Conservation (phyloP, 2,113 vertebrate genomes). For the Tyrannus savana region DNA sequence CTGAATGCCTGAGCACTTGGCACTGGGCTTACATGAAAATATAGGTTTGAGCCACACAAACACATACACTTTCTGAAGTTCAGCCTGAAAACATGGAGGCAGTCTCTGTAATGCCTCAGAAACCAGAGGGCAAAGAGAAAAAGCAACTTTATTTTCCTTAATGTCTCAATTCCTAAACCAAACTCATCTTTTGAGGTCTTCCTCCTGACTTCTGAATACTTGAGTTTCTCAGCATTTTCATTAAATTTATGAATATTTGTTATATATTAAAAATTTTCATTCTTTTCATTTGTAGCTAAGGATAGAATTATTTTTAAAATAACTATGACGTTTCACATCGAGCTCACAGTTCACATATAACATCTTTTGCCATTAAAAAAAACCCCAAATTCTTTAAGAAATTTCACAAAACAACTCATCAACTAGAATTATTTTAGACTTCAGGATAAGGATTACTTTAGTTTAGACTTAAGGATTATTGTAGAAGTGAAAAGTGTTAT, state of each 20-base stretch:
- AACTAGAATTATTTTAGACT: not conserved
- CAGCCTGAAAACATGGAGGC: not conserved
- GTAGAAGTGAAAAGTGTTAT: not conserved
- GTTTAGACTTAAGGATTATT: not conserved
- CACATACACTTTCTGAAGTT: not conserved
- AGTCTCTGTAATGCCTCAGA: not conserved
- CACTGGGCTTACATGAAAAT: not conserved
- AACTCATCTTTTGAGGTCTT: not conserved
- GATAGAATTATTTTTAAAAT: not conserved
- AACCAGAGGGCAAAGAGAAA: not conserved
- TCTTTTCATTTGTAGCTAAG: not conserved
- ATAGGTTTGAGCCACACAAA: not conserved
- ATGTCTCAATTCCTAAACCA: not conserved
- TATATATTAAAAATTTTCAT: not conserved
- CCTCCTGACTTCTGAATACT: not conserved
- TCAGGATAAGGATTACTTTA: not conserved
- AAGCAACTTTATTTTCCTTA: not conserved
- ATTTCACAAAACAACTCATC: not conserved
- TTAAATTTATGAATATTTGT: not conserved
- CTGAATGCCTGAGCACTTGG: not conserved
- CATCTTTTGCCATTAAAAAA: not conserved
- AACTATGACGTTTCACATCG: not conserved
- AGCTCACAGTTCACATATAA: not conserved
- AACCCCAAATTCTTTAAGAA: not conserved
- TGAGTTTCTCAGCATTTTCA: not conserved